phyloP scores from a whole-genome alignment of 2,888 invertebrate species.

The Miltochrista miniata region DNA sequence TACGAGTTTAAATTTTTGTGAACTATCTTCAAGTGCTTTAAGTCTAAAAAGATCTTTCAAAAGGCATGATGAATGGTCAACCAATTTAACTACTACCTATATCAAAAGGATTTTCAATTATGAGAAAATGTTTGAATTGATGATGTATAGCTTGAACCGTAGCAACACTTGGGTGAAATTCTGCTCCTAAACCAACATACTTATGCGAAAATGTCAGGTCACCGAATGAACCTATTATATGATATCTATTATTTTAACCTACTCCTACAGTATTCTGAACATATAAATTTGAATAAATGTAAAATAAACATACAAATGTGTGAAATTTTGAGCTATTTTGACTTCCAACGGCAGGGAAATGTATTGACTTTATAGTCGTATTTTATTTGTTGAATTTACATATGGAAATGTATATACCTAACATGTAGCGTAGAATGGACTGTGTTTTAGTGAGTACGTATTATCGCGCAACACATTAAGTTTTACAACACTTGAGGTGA shows the following conservation, averaged over 20 bases:
- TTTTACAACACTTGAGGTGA: conserved; percentile 30
- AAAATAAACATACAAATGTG: not conserved
- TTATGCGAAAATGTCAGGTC: not conserved
- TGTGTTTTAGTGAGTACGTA: conserved; percentile 20
- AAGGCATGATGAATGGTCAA: too few species aligned
- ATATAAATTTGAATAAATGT: not conserved
- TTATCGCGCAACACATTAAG: conserved; percentile 34
- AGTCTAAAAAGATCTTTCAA: too few species aligned
- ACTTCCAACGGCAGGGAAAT: not conserved
- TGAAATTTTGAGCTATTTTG: not conserved
- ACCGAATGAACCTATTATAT: not conserved
- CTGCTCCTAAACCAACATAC: not conserved
- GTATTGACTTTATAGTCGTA: not conserved
- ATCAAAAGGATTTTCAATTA: too few species aligned
- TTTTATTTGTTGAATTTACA: conserved; percentile 7
- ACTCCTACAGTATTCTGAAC: not conserved
- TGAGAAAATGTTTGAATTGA: not conserved
- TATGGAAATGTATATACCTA: not conserved
- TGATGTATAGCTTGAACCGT: not conserved
- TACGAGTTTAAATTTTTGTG: too few species aligned
- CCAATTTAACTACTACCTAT: too few species aligned
- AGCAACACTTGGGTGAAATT: not conserved
- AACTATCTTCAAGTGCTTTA: too few species aligned
- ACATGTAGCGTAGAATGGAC: conserved; percentile 3
- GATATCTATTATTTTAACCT: not conserved